Evolutionary conservation across 2,888 invertebrate genomes (phyloP), one percentile per base, ranked within the genome.

Genomic region (Eupithecia inturbata): DNA sequence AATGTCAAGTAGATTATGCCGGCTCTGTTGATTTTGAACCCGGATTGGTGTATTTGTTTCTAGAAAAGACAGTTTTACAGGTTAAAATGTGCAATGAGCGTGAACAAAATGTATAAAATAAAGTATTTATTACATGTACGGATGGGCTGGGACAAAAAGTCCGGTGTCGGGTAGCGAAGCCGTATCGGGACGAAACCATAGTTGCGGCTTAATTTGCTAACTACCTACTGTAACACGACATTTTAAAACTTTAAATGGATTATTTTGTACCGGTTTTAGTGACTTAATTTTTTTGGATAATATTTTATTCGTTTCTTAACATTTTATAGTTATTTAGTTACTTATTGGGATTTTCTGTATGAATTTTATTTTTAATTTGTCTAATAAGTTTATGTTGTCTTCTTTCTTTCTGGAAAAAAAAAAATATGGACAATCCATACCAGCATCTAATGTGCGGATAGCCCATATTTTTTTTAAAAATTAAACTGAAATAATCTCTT

Each of bases 171-270:
- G 81, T 89, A 82, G 79, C 82, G 90, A 89, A 89, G 89, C 90
- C 91, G 70, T 80, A 78, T 81, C 69, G n/a, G 39, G 70, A 71
- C 76, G 93, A 94, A 93, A 90, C 93, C 93, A 83, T 93, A 93
- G 88, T 89, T 85, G 85, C 87, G 90, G 90, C 89, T 89, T 90
- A 92, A 79, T 81, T 82, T 72, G 77, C 79, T 83, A 83, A 85
- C 79, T 82, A 86, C 84, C 84, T 83, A 84, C 36, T 63, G 4
- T 28, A 19, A 36, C 36, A 7, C 7, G 39, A 26, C 26, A 26
- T 62, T 67, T 67, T 45, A 16, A 45, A 39, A 64, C 49, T 53
- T 22, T 3, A 77, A 76, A 76, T 70, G 62, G 31, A 31, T 62
- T 62, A 31, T 31, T 62, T 62, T 31, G 62, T 31, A 9, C 22